phyloP scores from a whole-genome alignment of 2,888 invertebrate genomes.

The Nipponacmea schrenckii region DNA sequence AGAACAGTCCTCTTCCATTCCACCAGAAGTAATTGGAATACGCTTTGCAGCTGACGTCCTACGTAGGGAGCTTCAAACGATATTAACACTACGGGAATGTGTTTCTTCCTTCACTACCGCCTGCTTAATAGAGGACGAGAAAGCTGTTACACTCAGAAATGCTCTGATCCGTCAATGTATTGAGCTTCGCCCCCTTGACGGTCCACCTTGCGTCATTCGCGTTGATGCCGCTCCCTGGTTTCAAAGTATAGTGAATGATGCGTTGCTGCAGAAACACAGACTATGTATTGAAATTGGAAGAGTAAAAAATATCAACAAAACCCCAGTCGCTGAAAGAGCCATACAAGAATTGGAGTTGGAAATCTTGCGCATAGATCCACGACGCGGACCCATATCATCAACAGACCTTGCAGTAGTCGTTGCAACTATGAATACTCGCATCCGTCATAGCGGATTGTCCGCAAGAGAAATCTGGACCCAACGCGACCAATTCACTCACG shows the following conservation, averaged over 20 bases:
- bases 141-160: conserved; percentile 24
- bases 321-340: conserved; percentile 44
- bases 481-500: conserved; percentile 5
- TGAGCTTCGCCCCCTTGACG: conserved; percentile 32
- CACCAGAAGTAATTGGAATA: neutral
- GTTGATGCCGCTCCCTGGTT: conserved; percentile 37
- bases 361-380: conserved; percentile 36
- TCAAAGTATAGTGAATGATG: neutral
- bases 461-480: conserved; percentile 9
- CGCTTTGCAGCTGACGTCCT: conserved; percentile 33
- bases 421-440: conserved; percentile 10
- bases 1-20: conserved; percentile 8
- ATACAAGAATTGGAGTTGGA: conserved; percentile 42
- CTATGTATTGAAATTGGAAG: conserved; percentile 36
- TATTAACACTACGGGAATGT: conserved; percentile 32
- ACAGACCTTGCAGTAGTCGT: neutral
- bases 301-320: conserved; percentile 38
- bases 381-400: neutral
- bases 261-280: conserved; percentile 21
- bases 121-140: conserved; percentile 25
- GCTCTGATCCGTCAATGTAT: conserved; percentile 25
- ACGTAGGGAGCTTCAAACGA: conserved; percentile 29
- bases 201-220: conserved; percentile 30
- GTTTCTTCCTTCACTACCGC: conserved; percentile 34
- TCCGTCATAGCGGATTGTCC: conserved; percentile 11